Base-by-base conservation (phyloP, 1,140 invertebrate genomes). In the Triops longicaudatus region DNA sequence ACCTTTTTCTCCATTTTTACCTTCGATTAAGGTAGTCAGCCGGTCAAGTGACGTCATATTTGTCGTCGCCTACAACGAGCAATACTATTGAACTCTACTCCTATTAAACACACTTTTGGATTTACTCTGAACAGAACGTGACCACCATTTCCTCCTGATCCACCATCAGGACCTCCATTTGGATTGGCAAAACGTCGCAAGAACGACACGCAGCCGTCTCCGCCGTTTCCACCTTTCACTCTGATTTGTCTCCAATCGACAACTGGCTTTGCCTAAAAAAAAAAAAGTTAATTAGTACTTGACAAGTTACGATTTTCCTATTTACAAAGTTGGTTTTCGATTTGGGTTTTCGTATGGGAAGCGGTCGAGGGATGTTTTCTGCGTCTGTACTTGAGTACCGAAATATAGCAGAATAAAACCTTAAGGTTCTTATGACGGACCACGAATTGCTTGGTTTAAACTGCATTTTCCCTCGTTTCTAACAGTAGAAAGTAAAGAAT, bases 141-240 rank as follows among this genome's bases (percentile, higher is more conserved):
- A 0, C 94, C 97, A n/a, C 98, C 98, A 83, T 96, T 89, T 1
- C 98, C 98, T 12, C 97, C 98, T 86, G 99, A 94, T 0, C 97
- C 98, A 5, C 97, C 97, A 85, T 97, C 94, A 0, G 97, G 97
- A 9, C 98, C 98, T 0, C 93, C 97, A 78, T 87, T 87, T 79
- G 96, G 94, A 81, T 96, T 96, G 22, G 85, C 85, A 86, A 88
- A 95, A 11, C 92, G 81, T 76, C 87, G 89, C 2, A 94, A 81
- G 83, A 99, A 97, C 0, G 93, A 93, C 77, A 98, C 90, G 79
- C 88, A 89, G 0, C 98, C 98, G 87, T 99, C 89, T 1, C 98
- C 98, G 9, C 98, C 98, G 74, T 90, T 90, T 0, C 98, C 98
- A 7, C 90, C 98, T 1, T 86, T 82, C 1, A 90, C 86, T 78